phyloP scores from a whole-genome alignment of 1,140 invertebrate genomes.

The Caenorhabditis inopinata region DNA sequence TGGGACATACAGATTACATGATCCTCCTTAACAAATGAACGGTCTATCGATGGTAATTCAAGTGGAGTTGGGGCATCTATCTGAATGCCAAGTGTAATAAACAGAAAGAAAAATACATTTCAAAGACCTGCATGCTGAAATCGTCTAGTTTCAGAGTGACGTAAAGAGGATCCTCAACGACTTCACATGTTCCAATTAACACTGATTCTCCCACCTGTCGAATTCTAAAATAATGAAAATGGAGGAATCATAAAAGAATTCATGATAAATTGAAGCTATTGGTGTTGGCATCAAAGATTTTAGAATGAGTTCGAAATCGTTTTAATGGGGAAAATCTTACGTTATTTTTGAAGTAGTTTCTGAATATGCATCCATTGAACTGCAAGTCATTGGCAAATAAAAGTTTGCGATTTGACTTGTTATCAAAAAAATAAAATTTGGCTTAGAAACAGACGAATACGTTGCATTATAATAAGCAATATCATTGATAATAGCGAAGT shows the following conservation, averaged over 20 bases:
- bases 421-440: neutral
- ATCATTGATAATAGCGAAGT: conserved; percentile 3
- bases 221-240: neutral
- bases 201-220: conserved; percentile 10
- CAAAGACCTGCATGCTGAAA: neutral
- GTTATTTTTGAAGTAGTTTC: conserved; percentile 5
- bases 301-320: no score
- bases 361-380: conserved; percentile 14
- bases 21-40: neutral
- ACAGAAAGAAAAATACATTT: neutral
- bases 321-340: no score
- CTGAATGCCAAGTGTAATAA: neutral
- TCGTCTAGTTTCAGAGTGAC: conserved; percentile 1
- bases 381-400: conserved; percentile 22
- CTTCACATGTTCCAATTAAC: neutral
- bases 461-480: conserved; percentile 16
- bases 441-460: neutral
- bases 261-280: no score
- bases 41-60: neutral
- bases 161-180: neutral
- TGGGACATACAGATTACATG: conserved; percentile 14
- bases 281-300: no score
- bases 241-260: no score
- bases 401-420: conserved; percentile 12
- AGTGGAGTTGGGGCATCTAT: conserved; percentile 8